Base-by-base conservation (phyloP, 2,797 vertebrate genomes). In the Pangasius macronema region DNA sequence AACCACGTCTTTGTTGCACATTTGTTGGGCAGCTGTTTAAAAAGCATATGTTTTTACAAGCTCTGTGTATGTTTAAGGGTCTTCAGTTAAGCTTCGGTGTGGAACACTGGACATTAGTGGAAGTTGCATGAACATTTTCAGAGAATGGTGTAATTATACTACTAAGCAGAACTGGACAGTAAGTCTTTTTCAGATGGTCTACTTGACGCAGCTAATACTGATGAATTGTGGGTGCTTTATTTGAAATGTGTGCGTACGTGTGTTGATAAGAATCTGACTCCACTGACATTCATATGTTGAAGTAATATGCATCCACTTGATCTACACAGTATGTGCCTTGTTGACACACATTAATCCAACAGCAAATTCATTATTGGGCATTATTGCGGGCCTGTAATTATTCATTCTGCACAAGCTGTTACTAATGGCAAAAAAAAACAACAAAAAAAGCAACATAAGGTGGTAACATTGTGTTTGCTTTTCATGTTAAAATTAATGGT, bases 241-340 rank as follows among this genome's bases (percentile, higher is more conserved):
- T 84, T 87, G 57, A 91, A 84, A 94, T 3, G 46, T 42, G 9
- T 30, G n/a, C 30, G n/a, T 90, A 92, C 90, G 92, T 91, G 92
- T 93, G 90, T 90, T 49, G 55, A 92, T 92, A 90, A 92, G 89
- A 89, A 55, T 89, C 93, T 90, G 91, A 91, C 80, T 90, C 90
- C 55, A 87, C 73, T 89, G 89, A 89, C 85, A 86, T 92, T 77
- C 90, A 89, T 93, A 90, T 90, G n/a, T 84, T 88, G 88, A 86
- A 86, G 93, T 94, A 90, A 92, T 95, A 94, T 94, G 93, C 95
- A 94, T 93, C 94, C 94, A 95, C 94, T 94, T 92, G 91, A 94
- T 94, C 59, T 84, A 84, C 93, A 93, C 94, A 93, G 91, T 91
- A 92, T 92, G 94, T 96, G 95, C 95, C 94, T 96, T 96, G 92